Conservation (phyloP, 1,140 invertebrate genomes). For the Nephila pilipes region DNA sequence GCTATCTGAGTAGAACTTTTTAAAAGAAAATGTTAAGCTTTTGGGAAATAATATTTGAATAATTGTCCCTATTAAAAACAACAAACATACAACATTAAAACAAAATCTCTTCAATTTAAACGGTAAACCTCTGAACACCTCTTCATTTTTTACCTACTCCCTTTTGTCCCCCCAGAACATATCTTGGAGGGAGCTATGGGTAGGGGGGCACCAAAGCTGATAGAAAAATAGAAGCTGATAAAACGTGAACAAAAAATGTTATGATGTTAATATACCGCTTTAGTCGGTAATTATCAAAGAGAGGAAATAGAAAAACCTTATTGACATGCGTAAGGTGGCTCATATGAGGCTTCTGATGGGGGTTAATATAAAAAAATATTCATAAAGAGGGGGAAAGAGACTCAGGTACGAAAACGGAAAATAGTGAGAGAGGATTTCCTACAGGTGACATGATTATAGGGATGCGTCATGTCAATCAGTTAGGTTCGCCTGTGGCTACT, state of each 20-base stretch:
- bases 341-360: slow-evolving; percentile 5
- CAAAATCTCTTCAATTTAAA: no score
- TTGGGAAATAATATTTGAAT: no score
- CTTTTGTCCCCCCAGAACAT: neutral
- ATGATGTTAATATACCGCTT: slow-evolving; percentile 57
- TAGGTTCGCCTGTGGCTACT: neutral
- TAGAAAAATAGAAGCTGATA: slow-evolving; percentile 19
- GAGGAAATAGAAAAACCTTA: slow-evolving; percentile 69
- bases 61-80: no score
- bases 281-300: slow-evolving; percentile 61
- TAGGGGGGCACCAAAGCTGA: neutral
- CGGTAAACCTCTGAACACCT: neutral
- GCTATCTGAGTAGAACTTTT: no score
- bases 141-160: neutral
- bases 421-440: slow-evolving; percentile 1
- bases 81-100: no score
- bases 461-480: slow-evolving; percentile 46
- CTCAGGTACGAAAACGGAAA: neutral
- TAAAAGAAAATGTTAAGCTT: no score
- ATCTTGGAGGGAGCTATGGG: neutral
- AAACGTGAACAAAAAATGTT: slow-evolving; percentile 27
- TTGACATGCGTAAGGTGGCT: slow-evolving; percentile 40
- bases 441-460: slow-evolving; percentile 73
- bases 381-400: slow-evolving; percentile 34
- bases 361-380: slow-evolving; percentile 67